Evolutionary conservation across 2,113 vertebrate species (phyloP).

Genomic region (human (Homo sapiens)): GRCh38 chr16:71145001-71145500

Average conservation of each 20-base stretch:
- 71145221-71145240: not conserved
- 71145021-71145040: not conserved
- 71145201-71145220: not conserved
- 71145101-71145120: slow-evolving; percentile 62
- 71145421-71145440: too few species aligned
- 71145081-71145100: slow-evolving; percentile 57
- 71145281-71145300: too few species aligned
- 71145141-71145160: slow-evolving; percentile 28
- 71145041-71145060: slow-evolving; percentile 28
- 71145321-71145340: too few species aligned
- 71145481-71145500: too few species aligned
- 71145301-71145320: too few species aligned
- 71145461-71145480: too few species aligned
- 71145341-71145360: too few species aligned
- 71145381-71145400: too few species aligned
- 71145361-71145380: too few species aligned
- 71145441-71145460: too few species aligned
- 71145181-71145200: slow-evolving; percentile 19
- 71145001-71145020: slow-evolving; percentile 25
- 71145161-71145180: slow-evolving; percentile 27
- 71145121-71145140: slow-evolving; percentile 18
- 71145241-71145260: not conserved
- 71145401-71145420: too few species aligned
- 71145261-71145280: not conserved
- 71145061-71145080: not conserved